Percentiles rank a stretch among this genome's conserved stretches.
These are phyloP conservation scores for Mastacembelus armatus DNA, from an alignment of 2,797 vertebrate species.

Conservation along the genomic window DNA sequence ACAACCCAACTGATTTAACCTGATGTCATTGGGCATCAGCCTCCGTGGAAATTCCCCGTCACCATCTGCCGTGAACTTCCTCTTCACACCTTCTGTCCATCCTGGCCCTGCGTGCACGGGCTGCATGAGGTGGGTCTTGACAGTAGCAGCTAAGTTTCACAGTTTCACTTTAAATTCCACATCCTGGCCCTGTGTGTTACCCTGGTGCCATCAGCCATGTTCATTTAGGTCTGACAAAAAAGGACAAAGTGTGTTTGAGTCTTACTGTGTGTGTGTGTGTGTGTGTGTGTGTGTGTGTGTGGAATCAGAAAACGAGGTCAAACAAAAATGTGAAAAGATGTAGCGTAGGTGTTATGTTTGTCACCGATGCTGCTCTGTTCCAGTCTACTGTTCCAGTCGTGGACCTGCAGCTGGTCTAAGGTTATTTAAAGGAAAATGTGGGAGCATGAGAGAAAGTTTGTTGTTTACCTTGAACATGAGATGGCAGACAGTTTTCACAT, in stretches of 20 bases:
- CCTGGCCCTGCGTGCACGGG: background rate
- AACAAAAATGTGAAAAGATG: conserved; percentile 32
- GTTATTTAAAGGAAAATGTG: conserved; percentile 40
- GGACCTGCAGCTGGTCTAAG: conserved; percentile 33
- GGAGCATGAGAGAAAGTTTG: conserved; percentile 9
- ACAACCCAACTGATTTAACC: conserved; percentile 11
- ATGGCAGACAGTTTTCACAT: conserved; percentile 69
- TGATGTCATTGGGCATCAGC: conserved; percentile 27
- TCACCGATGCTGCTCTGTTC: conserved; percentile 48
- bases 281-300: conserved; percentile 7
- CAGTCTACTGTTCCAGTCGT: no score
- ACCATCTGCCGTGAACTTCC: conserved; percentile 28
- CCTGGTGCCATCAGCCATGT: conserved; percentile 54
- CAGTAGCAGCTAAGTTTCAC: conserved; percentile 57
- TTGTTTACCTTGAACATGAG: conserved; percentile 75
- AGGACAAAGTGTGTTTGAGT: conserved; percentile 5
- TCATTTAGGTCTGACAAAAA: conserved; percentile 24
- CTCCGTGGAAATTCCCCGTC: conserved; percentile 17
- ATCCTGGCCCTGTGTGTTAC: conserved; percentile 23
- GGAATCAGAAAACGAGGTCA: conserved; percentile 41
- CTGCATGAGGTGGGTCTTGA: conserved; percentile 27
- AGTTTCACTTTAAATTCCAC: conserved; percentile 58
- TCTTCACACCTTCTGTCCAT: conserved; percentile 27
- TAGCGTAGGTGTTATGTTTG: conserved; percentile 44
- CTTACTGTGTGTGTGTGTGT: conserved; percentile 5